Evolutionary conservation across 2,888 invertebrate species (phyloP).

Genomic region (Zygaena filipendulae): DNA sequence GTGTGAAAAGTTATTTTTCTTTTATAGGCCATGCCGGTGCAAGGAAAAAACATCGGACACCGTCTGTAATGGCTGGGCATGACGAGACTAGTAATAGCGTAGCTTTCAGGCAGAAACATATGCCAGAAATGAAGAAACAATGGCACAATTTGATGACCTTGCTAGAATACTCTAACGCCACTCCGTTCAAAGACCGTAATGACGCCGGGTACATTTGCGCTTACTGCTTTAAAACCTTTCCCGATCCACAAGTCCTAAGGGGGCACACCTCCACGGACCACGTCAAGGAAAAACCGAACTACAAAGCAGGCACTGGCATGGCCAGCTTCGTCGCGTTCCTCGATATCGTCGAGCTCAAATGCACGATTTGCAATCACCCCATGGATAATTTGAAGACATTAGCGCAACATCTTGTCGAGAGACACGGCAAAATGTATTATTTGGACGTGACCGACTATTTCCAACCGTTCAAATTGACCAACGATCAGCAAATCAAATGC

Average conservation of each 20-base stretch:
- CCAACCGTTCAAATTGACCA: conserved; percentile 42
- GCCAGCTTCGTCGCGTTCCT: conserved; percentile 50
- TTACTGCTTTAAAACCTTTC: conserved; percentile 50
- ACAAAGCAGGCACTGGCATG: conserved; percentile 47
- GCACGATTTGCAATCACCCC: conserved; percentile 37
- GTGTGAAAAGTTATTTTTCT: conserved; percentile 58
- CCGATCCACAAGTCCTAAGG: conserved; percentile 36
- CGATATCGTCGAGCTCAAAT: conserved; percentile 51
- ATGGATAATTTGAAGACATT: conserved; percentile 34
- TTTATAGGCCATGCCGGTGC: conserved; percentile 57
- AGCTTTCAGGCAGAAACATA: conserved; percentile 34
- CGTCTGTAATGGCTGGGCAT: conserved; percentile 33
- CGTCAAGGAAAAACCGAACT: conserved; percentile 41
- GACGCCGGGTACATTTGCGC: conserved; percentile 57
- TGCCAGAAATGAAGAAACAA: conserved; percentile 53
- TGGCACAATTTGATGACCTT: conserved; percentile 53
- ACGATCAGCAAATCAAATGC: conserved; percentile 44
- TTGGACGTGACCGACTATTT: conserved; percentile 46
- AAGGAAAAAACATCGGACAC: conserved; percentile 39
- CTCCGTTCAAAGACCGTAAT: conserved; percentile 53
- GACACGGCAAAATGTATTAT: conserved; percentile 47
- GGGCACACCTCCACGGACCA: conserved; percentile 44
- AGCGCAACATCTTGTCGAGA: conserved; percentile 38
- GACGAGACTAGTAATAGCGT: conserved; percentile 25
- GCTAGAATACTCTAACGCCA: conserved; percentile 48